Evolutionary conservation across 2,797 vertebrate species (phyloP), one percentile per base, ranked within the genome.

Genomic region (Eupleurogrammus muticus): DNA sequence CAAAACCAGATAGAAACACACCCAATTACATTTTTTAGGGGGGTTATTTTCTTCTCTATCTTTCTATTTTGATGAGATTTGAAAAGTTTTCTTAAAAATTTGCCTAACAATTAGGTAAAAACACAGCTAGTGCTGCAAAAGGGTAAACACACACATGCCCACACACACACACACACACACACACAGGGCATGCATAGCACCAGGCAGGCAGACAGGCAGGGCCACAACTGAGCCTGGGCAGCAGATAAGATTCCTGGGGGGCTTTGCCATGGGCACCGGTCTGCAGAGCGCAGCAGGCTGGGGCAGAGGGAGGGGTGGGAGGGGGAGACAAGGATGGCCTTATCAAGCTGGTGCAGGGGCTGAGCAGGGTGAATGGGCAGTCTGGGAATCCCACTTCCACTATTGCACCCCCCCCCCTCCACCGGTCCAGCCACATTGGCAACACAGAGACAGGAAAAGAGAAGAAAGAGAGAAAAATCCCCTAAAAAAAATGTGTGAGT

Each of bases 211-310:
- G 66, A 70, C 71, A 75, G 61, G 54, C 79, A 78, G 77, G 60
- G 72, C 79, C 82, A 84, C 78, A 79, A 89, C 84, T 84, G 79
- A 89, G 91, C 82, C 93, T 94, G 93, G 89, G 79, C 78, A 82
- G 82, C 80, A 93, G 94, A 95, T 95, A 95, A 94, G 92, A 94
- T 94, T 94, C 93, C 93, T 93, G 91, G 88, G 93, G 94, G 93
- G 91, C 87, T 93, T 89, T 89, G 84, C 88, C 71, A 77, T 86
- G 82, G 90, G 91, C 84, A 86, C 48, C 66, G 86, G 90, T 90
- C 88, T 87, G 85, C 79, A 86, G 80, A 85, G 81, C 87, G 84
- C 89, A 83, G 83, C 83, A 79, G 84, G 88, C 86, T 72, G 74
- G 87, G 90, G 90, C 87, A 85, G 63, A 76, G 64, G 89, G 89